Percentiles rank a stretch among this genome's conserved stretches.
Evolutionary conservation across 64 coral and sea anemone genomes (phyloP).

Genomic region (Catalaphyllia jardinei): DNA sequence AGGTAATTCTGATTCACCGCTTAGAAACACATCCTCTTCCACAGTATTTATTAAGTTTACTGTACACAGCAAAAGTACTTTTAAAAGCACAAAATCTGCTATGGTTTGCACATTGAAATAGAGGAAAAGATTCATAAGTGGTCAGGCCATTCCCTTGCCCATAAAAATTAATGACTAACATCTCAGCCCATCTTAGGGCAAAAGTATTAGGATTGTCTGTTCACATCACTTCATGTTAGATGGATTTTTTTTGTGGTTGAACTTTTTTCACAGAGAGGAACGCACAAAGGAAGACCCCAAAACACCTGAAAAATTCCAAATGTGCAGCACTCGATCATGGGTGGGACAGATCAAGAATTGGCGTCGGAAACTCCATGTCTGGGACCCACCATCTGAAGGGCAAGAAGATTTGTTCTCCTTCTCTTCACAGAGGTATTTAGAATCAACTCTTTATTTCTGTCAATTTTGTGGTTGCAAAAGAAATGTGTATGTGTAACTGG

Average conservation of each 20-base stretch:
- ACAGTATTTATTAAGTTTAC: background rate
- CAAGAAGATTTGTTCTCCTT: constrained; percentile 69
- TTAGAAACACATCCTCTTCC: background rate
- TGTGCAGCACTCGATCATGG: constrained; percentile 96
- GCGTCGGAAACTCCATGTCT: constrained; percentile 82
- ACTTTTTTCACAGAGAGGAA: constrained; percentile 32
- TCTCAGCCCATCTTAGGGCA: no score
- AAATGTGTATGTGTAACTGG: no score
- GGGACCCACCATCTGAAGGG: constrained; percentile 67
- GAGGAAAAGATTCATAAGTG: no score
- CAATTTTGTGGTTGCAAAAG: background rate
- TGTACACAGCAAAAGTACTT: background rate
- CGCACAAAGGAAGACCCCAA: constrained; percentile 81
- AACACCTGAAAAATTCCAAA: constrained; percentile 95
- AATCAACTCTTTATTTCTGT: background rate
- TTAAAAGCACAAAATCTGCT: no score
- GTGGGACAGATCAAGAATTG: constrained; percentile 89
- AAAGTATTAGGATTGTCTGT: no score
- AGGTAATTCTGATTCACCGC: constrained; percentile 39
- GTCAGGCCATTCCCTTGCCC: no score
- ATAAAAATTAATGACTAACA: no score
- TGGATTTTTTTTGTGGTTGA: background rate
- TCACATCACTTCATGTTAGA: no score
- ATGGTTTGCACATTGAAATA: no score
- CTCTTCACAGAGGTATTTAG: constrained; percentile 69